A percentile compares a stretch with the other conserved stretches of the same genome.
phyloP scores from a whole-genome alignment of 2,113 vertebrate species.

The Drymodes brunneopygia region DNA sequence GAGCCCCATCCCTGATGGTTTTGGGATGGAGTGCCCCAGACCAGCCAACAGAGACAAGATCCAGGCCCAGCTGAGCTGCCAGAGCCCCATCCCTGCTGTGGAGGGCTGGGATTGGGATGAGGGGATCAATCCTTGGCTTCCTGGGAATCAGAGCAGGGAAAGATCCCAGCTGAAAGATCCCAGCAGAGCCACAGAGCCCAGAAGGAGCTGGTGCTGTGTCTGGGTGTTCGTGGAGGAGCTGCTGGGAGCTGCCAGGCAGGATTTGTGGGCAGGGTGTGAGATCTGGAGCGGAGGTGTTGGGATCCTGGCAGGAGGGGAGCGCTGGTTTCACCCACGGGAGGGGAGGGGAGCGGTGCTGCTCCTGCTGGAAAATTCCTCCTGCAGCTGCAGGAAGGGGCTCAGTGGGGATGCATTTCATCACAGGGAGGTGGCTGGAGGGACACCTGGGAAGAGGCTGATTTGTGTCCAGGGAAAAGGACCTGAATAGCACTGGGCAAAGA shows the following conservation, averaged over 20 bases:
- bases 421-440: background rate
- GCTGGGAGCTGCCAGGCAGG: background rate
- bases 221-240: background rate
- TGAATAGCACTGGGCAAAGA: rapidly evolving
- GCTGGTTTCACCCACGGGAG: no score
- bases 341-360: background rate
- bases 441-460: background rate
- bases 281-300: background rate
- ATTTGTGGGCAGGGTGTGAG: background rate
- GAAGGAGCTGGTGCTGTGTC: background rate
- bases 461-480: background rate
- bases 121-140: background rate
- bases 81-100: background rate
- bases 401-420: rapidly evolving
- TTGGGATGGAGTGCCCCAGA: background rate
- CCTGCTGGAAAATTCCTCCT: background rate
- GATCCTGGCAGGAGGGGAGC: background rate
- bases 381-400: background rate
- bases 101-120: background rate
- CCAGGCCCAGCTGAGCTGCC: background rate
- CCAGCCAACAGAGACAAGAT: background rate
- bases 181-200: rapidly evolving
- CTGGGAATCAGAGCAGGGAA: background rate
- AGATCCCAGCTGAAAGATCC: rapidly evolving
- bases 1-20: background rate